These are phyloP conservation scores for Zoanthus sociatus DNA, from an alignment of 92 coral and sea anemone species.

Conservation along the genomic window DNA sequence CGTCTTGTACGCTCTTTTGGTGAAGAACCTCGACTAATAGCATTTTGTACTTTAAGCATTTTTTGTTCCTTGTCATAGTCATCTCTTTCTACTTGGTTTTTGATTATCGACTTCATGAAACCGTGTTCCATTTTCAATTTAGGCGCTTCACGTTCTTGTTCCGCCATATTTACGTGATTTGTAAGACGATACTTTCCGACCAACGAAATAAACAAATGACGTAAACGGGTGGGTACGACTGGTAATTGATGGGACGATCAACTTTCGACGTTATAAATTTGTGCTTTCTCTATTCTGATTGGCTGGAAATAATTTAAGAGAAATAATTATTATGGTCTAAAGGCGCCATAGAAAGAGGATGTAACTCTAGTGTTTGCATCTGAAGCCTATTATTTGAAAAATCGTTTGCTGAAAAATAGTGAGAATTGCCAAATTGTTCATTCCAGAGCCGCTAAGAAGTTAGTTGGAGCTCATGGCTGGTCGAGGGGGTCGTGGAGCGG, in stretches of 20 bases:
- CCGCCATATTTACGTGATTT: conserved; percentile 15
- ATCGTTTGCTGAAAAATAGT: background rate
- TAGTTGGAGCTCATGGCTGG: conserved; percentile 80
- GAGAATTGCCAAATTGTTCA: background rate
- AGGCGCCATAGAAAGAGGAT: background rate
- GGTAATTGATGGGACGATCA: conserved; percentile 2
- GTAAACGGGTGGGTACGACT: conserved; percentile 24
- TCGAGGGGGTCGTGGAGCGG: conserved; percentile 97
- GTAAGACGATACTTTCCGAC: conserved; percentile 3
- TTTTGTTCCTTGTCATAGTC: conserved; percentile 95
- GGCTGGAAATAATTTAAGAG: conserved; percentile 16
- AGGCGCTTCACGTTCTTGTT: conserved; percentile 49
- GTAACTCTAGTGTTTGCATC: background rate
- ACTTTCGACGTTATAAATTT: background rate
- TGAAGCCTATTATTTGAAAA: conserved; percentile 13
- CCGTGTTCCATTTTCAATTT: conserved; percentile 87
- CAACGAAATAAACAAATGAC: background rate
- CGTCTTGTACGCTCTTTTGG: conserved; percentile 68
- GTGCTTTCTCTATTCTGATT: conserved; percentile 4
- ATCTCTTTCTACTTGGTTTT: conserved; percentile 89
- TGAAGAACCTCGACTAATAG: conserved; percentile 38
- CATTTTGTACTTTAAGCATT: conserved; percentile 50
- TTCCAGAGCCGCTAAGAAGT: background rate
- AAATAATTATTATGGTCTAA: conserved; percentile 3
- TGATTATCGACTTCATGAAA: conserved; percentile 81